Base-by-base conservation (phyloP, 2,113 vertebrate genomes). In the Tretioscincus oriximinensis region DNA sequence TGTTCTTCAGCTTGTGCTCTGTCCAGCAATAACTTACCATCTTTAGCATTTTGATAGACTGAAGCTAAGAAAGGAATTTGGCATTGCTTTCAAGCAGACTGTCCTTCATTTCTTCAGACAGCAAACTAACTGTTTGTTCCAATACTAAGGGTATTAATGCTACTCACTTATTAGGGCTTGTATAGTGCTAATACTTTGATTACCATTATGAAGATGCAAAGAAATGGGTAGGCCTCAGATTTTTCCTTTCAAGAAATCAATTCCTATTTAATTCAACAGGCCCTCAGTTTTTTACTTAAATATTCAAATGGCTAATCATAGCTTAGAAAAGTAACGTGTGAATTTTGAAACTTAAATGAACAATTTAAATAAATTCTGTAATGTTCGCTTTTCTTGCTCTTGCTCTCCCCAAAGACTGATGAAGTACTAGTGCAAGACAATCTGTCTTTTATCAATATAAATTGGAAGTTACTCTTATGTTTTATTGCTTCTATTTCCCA, bases 391-490 rank as follows among this genome's bases (percentile, higher is more conserved):
- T 81, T 49, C 49, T 68, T 58, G 49, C 80, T 45, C 28, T 75
- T 81, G 65, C 51, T 75, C 54, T 60, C 31, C 47, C 72, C 49
- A 75, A 75, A 67, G 80, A 68, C 49, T 65, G 75, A 63, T 26
- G 80, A 26, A 81, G 26, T 67, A 81, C 58, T 81, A 68, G 49
- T 67, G 49, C 58, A 31, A 29, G 64, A 75, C 47, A 75, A 29
- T 75, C 80, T 81, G 78, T 45, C 72, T 81, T 75, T 81, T 72
- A 81, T 75, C 71, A 74, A 16, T 60, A 67, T 81, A 81, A 81
- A 74, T 81, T 81, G 69, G 54, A 77, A n/a, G 63, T 77, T 65
- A 24, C 21, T 67, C 68, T 87, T 69, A 11, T 41, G 85, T 86
- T 78, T 86, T 71, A 35, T 84, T 28, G 47, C 26, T 68, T 41